phyloP scores from a whole-genome alignment of 2,113 vertebrate genomes.

The Microcebus tavaratra region DNA sequence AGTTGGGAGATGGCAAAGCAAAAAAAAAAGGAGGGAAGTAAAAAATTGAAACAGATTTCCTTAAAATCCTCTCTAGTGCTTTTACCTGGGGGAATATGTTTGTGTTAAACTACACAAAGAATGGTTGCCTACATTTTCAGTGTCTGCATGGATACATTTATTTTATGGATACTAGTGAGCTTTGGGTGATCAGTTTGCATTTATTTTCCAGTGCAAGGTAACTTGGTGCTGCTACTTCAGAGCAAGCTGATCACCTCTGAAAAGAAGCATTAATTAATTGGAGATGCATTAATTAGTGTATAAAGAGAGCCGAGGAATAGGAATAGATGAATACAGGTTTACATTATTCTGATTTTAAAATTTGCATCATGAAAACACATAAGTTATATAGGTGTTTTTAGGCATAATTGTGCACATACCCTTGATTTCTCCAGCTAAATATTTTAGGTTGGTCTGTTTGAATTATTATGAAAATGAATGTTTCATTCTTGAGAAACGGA shows the following conservation, averaged over 20 bases:
- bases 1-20: background rate
- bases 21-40: background rate
- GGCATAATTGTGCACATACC: background rate
- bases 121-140: background rate
- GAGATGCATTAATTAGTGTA: background rate
- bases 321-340: background rate
- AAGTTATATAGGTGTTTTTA: background rate
- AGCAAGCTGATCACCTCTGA: background rate
- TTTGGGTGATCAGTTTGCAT: background rate
- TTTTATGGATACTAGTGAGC: background rate
- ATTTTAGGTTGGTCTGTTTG: background rate
- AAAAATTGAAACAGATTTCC: background rate
- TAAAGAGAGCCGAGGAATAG: background rate
- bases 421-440: background rate
- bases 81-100: background rate
- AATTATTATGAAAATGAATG: background rate
- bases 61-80: background rate
- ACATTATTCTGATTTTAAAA: background rate
- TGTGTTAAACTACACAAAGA: background rate
- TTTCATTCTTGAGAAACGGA: background rate
- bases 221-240: background rate
- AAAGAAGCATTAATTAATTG: background rate
- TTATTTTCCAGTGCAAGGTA: background rate
- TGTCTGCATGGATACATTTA: background rate
- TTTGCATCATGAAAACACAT: background rate